phyloP scores from a whole-genome alignment of 2,113 vertebrate species.

The Bucco capensis region DNA sequence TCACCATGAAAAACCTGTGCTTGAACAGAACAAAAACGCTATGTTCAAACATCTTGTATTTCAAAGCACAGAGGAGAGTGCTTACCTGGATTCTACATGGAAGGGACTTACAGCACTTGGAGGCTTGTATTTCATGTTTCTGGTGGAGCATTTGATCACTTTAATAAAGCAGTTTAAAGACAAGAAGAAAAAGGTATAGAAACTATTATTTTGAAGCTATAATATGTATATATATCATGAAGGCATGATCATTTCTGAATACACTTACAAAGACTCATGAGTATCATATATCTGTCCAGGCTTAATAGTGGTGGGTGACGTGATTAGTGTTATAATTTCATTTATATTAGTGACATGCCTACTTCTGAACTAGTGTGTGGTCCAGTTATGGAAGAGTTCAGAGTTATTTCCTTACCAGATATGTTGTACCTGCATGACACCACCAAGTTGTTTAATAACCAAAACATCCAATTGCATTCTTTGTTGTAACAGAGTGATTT shows the following conservation, averaged over 20 bases:
- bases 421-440: neutral
- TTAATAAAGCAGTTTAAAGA: conserved; percentile 97
- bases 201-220: neutral
- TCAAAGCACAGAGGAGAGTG: conserved; percentile 70
- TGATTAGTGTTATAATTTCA: neutral
- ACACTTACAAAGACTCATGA: neutral
- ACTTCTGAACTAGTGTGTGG: neutral
- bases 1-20: conserved; percentile 66
- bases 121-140: conserved; percentile 97
- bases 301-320: neutral
- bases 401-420: neutral
- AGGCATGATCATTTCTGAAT: neutral
- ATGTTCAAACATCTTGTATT: conserved; percentile 70
- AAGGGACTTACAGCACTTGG: conserved; percentile 91
- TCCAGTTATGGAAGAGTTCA: neutral
- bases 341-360: neutral
- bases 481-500: neutral
- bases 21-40: conserved; percentile 67
- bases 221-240: no score
- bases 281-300: neutral
- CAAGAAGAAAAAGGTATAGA: conserved; percentile 92
- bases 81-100: conserved; percentile 87
- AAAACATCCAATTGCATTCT: neutral
- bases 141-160: conserved; percentile 94
- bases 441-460: neutral